Evolutionary conservation across 2,113 vertebrate genomes (phyloP).

Genomic region (Ascaphus truei): DNA sequence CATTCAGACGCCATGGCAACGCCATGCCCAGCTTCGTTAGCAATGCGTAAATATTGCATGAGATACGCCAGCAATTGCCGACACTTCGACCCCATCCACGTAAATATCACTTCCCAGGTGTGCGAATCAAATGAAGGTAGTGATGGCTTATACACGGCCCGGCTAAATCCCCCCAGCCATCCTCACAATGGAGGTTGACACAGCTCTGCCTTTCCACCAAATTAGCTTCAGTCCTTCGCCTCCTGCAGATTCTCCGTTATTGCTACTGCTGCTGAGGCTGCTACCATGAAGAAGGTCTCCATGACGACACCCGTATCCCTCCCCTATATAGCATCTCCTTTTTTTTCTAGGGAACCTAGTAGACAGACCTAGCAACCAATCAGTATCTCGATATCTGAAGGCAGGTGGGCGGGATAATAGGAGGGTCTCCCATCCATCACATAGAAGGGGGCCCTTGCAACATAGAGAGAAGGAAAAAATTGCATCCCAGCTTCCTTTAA

Average conservation of each 20-base stretch:
- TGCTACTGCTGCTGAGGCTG: constrained; percentile 44
- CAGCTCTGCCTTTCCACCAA: constrained; percentile 26
- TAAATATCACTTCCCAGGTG: neutral
- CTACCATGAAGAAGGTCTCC: constrained; percentile 52
- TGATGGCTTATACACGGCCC: neutral
- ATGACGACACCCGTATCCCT: constrained; percentile 48
- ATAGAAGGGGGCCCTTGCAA: constrained; percentile 39
- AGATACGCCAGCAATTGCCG: neutral
- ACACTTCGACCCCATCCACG: neutral
- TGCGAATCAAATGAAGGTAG: neutral
- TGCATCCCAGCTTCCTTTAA: constrained; percentile 11
- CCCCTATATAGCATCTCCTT: constrained; percentile 36
- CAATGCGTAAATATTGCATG: neutral
- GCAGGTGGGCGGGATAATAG: constrained; percentile 13
- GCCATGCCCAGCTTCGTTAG: neutral
- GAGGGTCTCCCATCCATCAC: constrained; percentile 40
- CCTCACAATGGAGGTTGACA: constrained; percentile 27
- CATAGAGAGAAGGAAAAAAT: constrained; percentile 20
- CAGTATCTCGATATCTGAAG: neutral
- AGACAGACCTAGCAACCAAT: constrained; percentile 31
- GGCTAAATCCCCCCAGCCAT: neutral
- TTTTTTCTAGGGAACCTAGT: constrained; percentile 11
- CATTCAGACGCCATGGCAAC: too few relatives aligned
- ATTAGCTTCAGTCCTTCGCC: constrained; percentile 23
- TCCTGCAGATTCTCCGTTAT: constrained; percentile 39